Conservation (phyloP, 2,797 vertebrate species). For the Pipistrellus nathusii region DNA sequence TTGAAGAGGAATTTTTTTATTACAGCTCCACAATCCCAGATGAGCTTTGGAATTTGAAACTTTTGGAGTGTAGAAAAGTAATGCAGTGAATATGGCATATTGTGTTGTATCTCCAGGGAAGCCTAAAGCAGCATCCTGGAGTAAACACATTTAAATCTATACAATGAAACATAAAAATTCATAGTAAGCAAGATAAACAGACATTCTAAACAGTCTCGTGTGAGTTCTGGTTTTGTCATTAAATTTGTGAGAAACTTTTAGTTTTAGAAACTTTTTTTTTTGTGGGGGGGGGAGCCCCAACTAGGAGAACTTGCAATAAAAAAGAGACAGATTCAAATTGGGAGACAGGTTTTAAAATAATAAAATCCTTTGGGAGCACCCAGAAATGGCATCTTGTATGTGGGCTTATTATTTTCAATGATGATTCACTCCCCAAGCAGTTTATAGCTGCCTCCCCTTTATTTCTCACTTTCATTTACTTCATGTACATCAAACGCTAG, state of each 20-base stretch:
- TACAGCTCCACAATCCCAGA: neutral
- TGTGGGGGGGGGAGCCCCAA: neutral
- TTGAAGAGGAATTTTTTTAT: slow-evolving; percentile 53
- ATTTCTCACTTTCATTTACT: slow-evolving; percentile 58
- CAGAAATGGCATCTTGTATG: slow-evolving; percentile 45
- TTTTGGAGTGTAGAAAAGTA: neutral
- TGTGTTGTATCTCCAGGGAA: neutral
- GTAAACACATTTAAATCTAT: slow-evolving; percentile 56
- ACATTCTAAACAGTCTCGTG: slow-evolving; percentile 12
- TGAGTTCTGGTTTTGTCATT: slow-evolving; percentile 33
- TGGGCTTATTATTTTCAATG: slow-evolving; percentile 68
- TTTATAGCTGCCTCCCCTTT: slow-evolving; percentile 65
- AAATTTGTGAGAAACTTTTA: slow-evolving; percentile 31
- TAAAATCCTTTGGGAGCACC: slow-evolving; percentile 24
- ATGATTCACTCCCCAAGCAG: slow-evolving; percentile 69
- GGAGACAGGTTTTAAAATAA: slow-evolving; percentile 36
- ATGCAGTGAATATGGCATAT: neutral
- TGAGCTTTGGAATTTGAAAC: slow-evolving; percentile 50
- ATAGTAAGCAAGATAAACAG: slow-evolving; percentile 38
- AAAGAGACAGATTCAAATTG: slow-evolving; percentile 24
- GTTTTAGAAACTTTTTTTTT: slow-evolving; percentile 15
- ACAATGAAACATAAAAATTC: slow-evolving; percentile 31
- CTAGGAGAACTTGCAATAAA: slow-evolving; percentile 20
- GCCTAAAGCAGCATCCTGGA: slow-evolving; percentile 37
- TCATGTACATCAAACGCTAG: neutral